A percentile compares a stretch with the other conserved stretches of the same genome.
phyloP scores from a whole-genome alignment of 2,113 vertebrate species.

The Gobio gobio region DNA sequence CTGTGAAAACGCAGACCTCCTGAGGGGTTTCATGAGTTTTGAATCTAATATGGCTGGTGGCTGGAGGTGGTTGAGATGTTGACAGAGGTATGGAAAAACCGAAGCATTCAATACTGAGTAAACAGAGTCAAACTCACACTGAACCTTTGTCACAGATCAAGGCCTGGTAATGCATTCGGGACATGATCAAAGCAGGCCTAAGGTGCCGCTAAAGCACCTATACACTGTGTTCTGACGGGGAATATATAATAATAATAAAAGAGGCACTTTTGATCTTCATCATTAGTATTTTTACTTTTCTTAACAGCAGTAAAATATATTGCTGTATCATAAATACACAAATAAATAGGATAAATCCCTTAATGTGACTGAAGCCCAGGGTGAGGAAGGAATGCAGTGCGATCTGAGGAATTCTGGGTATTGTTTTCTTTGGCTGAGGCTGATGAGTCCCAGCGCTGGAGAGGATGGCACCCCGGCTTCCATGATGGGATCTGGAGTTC shows the following conservation, averaged over 20 bases:
- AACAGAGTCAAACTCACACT: not conserved
- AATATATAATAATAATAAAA: not conserved
- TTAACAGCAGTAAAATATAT: too few relatives aligned
- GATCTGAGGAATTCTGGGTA: constrained; percentile 53
- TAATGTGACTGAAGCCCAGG: not conserved
- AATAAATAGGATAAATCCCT: too few relatives aligned
- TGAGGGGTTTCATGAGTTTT: not conserved
- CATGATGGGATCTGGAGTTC: constrained; percentile 55
- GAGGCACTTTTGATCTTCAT: not conserved
- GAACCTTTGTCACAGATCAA: not conserved
- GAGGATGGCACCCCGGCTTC: constrained; percentile 50
- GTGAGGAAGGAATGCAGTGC: constrained; percentile 27
- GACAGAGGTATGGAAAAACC: not conserved
- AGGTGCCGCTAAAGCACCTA: too few relatives aligned
- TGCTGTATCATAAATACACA: too few relatives aligned
- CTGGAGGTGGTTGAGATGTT: not conserved
- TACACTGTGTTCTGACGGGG: not conserved
- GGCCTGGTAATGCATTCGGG: not conserved
- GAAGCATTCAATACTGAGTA: not conserved
- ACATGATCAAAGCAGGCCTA: not conserved
- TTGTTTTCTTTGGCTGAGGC: constrained; percentile 57
- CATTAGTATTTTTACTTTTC: too few relatives aligned
- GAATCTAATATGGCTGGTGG: not conserved
- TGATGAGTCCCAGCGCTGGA: constrained; percentile 44
- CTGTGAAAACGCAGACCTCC: not conserved